A percentile compares a stretch with the other conserved stretches of the same genome.
Conservation (phyloP, 2,113 vertebrate genomes). For the Phrynosoma blainvillii region DNA sequence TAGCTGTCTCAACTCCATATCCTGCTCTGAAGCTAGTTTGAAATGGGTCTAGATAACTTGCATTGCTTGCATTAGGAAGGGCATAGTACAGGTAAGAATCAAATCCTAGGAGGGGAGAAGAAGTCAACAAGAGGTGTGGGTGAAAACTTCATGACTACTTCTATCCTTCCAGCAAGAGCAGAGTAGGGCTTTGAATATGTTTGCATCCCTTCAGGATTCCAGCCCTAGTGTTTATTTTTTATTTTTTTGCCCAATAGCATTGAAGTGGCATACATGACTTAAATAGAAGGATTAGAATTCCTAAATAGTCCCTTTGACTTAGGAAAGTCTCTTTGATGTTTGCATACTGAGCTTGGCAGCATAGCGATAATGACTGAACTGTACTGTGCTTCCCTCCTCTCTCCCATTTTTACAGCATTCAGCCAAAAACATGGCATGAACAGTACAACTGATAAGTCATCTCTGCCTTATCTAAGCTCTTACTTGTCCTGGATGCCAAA, state of each 20-base stretch:
- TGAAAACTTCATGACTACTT: too few species aligned
- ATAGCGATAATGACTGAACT: conserved; percentile 54
- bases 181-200: too few species aligned
- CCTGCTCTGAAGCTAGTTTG: too few species aligned
- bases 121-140: too few species aligned
- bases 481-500: conserved; percentile 56
- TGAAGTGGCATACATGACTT: neutral
- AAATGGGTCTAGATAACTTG: too few species aligned
- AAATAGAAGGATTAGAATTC: conserved; percentile 58
- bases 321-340: conserved; percentile 66
- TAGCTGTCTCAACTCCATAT: too few species aligned
- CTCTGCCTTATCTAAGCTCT: conserved; percentile 62
- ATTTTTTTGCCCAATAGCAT: neutral
- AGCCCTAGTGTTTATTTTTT: neutral
- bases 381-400: conserved; percentile 61
- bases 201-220: too few species aligned
- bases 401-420: conserved; percentile 67
- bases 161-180: too few species aligned
- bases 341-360: conserved; percentile 48
- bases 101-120: too few species aligned
- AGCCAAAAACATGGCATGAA: conserved; percentile 63
- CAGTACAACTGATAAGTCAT: conserved; percentile 65
- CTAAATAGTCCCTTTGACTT: conserved; percentile 46
- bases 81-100: too few species aligned
- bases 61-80: too few species aligned